Percentiles rank a stretch among this genome's conserved stretches.
Conservation (phyloP, 2,113 vertebrate genomes). For the Raja brachyura region DNA sequence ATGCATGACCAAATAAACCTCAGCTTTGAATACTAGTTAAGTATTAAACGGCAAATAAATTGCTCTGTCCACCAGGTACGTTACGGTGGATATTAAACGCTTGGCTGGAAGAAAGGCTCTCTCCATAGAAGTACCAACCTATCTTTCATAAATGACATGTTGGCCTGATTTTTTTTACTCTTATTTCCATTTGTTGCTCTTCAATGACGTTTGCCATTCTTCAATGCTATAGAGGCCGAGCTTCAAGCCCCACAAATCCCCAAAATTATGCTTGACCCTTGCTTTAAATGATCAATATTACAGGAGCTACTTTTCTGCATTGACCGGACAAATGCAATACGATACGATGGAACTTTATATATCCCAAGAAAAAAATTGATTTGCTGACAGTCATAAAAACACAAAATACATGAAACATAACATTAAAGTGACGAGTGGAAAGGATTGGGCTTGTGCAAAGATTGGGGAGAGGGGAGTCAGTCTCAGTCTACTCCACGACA, state of each 20-base stretch:
- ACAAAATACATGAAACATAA: too few species aligned
- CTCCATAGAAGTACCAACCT: not conserved
- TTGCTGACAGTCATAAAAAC: too few species aligned
- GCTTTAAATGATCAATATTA: not conserved
- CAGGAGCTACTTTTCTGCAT: conserved; percentile 3
- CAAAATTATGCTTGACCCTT: conserved; percentile 25
- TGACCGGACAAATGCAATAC: too few species aligned
- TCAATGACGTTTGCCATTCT: not conserved
- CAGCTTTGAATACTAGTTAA: not conserved
- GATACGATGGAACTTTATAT: too few species aligned
- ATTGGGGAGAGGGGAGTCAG: too few species aligned
- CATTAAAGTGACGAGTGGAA: too few species aligned
- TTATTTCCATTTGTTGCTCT: not conserved
- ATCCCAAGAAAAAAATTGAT: too few species aligned
- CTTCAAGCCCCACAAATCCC: not conserved
- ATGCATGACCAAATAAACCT: not conserved
- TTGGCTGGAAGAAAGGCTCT: not conserved
- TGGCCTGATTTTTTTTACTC: not conserved
- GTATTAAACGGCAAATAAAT: too few species aligned
- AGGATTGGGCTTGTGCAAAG: too few species aligned
- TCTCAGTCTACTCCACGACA: too few species aligned
- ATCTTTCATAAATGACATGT: not conserved
- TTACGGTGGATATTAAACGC: not conserved
- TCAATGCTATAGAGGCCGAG: too few species aligned
- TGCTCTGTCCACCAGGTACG: not conserved